Evolutionary conservation across 2,888 invertebrate genomes (phyloP), one percentile per base, ranked within the genome.

Genomic region (Drepana falcataria): DNA sequence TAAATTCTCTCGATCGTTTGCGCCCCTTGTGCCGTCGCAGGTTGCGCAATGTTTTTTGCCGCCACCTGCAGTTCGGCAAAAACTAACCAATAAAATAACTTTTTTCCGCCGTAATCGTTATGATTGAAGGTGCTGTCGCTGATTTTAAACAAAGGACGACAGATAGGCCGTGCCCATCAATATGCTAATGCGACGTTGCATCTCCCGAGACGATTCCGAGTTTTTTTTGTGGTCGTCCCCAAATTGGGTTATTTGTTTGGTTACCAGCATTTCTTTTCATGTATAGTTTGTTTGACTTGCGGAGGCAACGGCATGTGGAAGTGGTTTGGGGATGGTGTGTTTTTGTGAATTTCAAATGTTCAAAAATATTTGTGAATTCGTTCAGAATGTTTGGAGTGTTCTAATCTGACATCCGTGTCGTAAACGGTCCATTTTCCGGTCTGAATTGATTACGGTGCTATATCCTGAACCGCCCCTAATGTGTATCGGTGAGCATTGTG

Each of bases 191-290:
- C 76, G 65, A 68, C 66, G 75, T 71, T 79, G 75, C 78, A 78
- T 76, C 77, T 77, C 78, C 66, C 71, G 75, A 77, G 77, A 74
- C 77, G 78, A 76, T 71, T 77, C 74, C 69, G 67, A 66, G 59
- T 62, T 53, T 62, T 80, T 86, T 89, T 90, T 90, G 82, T 84
- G 78, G 60, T 68, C 71, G 69, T 64, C 56, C 79, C 76, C 82
- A 79, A 85, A 87, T 89, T 85, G 85, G 87, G 88, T 87, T 90
- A 87, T 90, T 90, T 91, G 83, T 87, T 87, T 87, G 85, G 84
- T 87, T 87, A 78, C 81, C 70, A 83, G 75, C 78, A 73, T 84
- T 83, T 80, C 79, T 82, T 83, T 80, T 80, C 75, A 77, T 79
- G 77, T 76, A 69, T 72, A 79, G 81, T 84, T 82, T 87, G 83